Conservation (phyloP, 2,888 invertebrate species). For the Acanthopleura granulata region DNA sequence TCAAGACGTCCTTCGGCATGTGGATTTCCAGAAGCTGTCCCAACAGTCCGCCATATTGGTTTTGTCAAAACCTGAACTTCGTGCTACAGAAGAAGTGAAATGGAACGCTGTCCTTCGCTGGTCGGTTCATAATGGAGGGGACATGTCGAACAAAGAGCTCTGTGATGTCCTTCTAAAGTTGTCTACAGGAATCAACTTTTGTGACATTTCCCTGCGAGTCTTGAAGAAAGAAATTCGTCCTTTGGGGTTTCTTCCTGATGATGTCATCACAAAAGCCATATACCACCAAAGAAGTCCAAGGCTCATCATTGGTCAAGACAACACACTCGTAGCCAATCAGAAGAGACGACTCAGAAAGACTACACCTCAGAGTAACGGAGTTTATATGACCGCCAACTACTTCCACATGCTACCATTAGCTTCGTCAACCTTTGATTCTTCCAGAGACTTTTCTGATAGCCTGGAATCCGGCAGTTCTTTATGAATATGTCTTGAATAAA, state of each 20-base stretch:
- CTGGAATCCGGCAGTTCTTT: too few relatives aligned
- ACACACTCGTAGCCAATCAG: neutral
- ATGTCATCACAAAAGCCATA: constrained; percentile 1
- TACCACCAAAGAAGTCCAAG: neutral
- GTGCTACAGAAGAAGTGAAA: neutral
- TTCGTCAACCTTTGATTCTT: constrained; percentile 3
- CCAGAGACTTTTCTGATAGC: neutral
- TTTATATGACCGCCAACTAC: neutral
- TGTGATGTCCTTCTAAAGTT: neutral
- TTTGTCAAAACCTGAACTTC: neutral
- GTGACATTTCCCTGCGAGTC: neutral
- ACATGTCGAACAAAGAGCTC: neutral
- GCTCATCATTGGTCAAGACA: neutral
- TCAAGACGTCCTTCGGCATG: constrained; percentile 2
- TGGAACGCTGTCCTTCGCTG: constrained; percentile 7
- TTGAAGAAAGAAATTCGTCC: neutral
- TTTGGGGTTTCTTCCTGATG: neutral
- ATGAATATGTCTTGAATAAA: too few relatives aligned
- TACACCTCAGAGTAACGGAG: neutral
- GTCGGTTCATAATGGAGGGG: neutral
- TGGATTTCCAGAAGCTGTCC: neutral
- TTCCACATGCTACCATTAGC: constrained; percentile 1
- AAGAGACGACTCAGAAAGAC: neutral
- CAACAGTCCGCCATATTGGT: neutral
- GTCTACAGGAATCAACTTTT: neutral